Evolutionary conservation across 1,140 invertebrate species (phyloP), one percentile per base, ranked within the genome.

Genomic region (Vanessa atalanta): DNA sequence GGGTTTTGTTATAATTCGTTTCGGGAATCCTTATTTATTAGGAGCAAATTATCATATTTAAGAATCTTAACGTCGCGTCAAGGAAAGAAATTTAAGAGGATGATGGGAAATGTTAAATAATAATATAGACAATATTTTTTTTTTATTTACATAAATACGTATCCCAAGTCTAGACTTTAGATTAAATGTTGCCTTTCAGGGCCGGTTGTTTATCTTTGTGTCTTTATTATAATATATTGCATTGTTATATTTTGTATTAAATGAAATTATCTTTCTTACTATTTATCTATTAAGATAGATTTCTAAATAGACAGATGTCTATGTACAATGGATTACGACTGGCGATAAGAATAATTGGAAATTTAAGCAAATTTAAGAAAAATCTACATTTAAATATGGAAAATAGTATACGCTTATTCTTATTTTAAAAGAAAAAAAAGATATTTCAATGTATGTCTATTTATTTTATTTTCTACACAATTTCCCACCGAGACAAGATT

Each of bases 401-500:
- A 37, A 37, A 37, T 2, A 37, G 37, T 43, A 43, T 53, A 53
- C 2, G 23, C 31, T 60, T n/a, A 26, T 61, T 57, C 57, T 1
- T 37, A 37, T 15, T n/a, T 15, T 6, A 61, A 61, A 31, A n/a
- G n/a, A n/a, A n/a, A n/a, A n/a, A n/a, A 15, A n/a, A 43, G 26
- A 37, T 37, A 61, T 37, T 15, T n/a, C 31, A 16, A 61, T 3
- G 14, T 61, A 37, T 61, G 8, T 14, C 13, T 61, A 31, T 61
- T 61, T 37, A 61, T 12, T 66, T 66, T 66, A 66, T 51, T 66
- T 43, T 47, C 31, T 20, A 68, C 26, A 23, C 66, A 57, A 68
- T 68, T 47, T 48, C 37, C 57, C 53, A 53, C 66, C 26, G 23
- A 57, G 66, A 68, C 51, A 37, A 57, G 66, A 68, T 68, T 68